These are phyloP conservation scores for Xerus inauris DNA, from an alignment of 2,113 vertebrate genomes.

Conservation along the genomic window DNA sequence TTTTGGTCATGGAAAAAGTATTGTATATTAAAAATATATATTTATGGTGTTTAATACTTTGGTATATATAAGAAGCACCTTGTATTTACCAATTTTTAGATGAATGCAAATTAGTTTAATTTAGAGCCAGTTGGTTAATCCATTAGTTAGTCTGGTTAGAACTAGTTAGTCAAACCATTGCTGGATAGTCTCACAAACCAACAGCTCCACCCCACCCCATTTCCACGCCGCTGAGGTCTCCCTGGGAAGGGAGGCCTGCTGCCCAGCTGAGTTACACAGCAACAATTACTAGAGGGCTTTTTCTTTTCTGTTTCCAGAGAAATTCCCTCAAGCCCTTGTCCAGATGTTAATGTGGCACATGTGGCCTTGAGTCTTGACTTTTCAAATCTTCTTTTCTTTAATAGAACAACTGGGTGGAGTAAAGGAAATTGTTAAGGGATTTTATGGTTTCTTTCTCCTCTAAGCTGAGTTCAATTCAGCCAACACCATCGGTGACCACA, in stretches of 20 bases:
- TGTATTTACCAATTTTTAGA: slow-evolving; percentile 45
- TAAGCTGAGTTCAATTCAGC: slow-evolving; percentile 19
- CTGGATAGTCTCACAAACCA: background rate
- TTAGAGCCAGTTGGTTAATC: slow-evolving; percentile 8
- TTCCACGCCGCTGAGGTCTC: background rate
- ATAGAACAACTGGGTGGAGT: slow-evolving; percentile 36
- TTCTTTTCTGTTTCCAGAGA: slow-evolving; percentile 46
- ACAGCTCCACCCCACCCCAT: no score
- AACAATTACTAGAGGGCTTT: background rate
- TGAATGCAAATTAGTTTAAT: slow-evolving; percentile 42
- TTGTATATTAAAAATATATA: background rate
- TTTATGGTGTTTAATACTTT: background rate
- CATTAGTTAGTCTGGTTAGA: no score
- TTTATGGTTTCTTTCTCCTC: slow-evolving; percentile 67
- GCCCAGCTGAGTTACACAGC: background rate
- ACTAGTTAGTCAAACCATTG: background rate
- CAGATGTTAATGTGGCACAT: slow-evolving; percentile 63
- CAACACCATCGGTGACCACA: slow-evolving; percentile 54
- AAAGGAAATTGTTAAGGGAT: slow-evolving; percentile 54
- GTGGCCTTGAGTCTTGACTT: slow-evolving; percentile 31
- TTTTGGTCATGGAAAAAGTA: slow-evolving; percentile 25
- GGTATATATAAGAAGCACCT: background rate
- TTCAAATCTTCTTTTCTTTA: slow-evolving; percentile 61
- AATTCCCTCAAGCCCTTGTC: slow-evolving; percentile 53
- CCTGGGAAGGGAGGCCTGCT: background rate